Evolutionary conservation across 2,888 invertebrate genomes (phyloP).

Genomic region (Drosophila cracens): DNA sequence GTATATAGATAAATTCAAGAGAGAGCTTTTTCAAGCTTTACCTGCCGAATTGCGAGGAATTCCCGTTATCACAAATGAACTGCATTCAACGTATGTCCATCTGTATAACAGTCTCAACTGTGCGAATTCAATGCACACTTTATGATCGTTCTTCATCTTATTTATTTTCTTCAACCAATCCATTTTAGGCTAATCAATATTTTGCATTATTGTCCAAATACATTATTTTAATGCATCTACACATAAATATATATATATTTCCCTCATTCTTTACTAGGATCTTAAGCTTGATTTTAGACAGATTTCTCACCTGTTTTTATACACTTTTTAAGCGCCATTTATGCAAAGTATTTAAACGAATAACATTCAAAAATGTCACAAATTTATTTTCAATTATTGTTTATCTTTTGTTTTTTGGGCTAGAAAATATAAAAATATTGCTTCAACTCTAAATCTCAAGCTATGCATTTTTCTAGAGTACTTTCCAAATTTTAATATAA

Average conservation of each 20-base stretch:
- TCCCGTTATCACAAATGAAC: constrained; percentile 47
- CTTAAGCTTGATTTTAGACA: neutral
- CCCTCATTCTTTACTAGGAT: neutral
- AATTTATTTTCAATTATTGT: neutral
- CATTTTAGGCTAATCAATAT: neutral
- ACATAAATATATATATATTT: neutral
- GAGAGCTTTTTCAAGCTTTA: constrained; percentile 20
- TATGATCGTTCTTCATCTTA: neutral
- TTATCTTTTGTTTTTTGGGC: neutral
- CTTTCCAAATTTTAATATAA: neutral
- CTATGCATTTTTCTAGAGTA: neutral
- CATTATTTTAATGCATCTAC: neutral
- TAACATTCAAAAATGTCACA: neutral
- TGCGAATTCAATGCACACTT: neutral
- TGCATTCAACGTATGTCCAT: constrained; percentile 9
- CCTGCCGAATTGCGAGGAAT: constrained; percentile 37
- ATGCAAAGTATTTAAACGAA: neutral
- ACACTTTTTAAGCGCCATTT: neutral
- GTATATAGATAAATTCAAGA: neutral
- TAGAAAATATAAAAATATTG: no score
- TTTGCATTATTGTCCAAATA: neutral
- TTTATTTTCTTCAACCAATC: neutral
- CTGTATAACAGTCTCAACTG: constrained; percentile 17
- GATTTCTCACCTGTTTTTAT: neutral
- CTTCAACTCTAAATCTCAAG: neutral